phyloP scores from a whole-genome alignment of 2,888 invertebrate genomes.

The Fragum fragum region DNA sequence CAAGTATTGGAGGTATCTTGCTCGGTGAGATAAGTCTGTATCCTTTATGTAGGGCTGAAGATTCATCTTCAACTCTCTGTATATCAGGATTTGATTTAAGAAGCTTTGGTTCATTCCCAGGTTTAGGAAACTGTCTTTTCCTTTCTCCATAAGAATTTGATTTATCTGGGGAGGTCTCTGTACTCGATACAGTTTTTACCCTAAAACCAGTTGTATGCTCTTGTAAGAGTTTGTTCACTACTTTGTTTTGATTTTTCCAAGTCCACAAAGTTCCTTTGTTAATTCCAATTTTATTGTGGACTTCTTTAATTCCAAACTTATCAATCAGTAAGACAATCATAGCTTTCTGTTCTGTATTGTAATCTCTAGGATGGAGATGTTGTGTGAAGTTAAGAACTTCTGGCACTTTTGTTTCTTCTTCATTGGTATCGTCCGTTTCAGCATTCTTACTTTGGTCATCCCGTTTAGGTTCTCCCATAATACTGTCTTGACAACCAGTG shows the following conservation, averaged over 20 bases:
- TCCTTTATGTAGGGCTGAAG: conserved; percentile 30
- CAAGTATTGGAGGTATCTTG: conserved; percentile 54
- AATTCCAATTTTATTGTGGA: conserved; percentile 56
- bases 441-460: background rate
- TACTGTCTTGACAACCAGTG: no score
- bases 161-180: background rate
- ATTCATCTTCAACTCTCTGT: background rate
- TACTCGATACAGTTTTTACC: background rate
- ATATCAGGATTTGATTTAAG: background rate
- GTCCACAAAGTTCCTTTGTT: conserved; percentile 57
- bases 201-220: conserved; percentile 37
- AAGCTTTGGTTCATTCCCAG: background rate
- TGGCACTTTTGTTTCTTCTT: conserved; percentile 29
- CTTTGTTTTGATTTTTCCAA: conserved; percentile 50
- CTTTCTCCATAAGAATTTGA: background rate
- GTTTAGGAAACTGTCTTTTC: background rate
- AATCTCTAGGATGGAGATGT: conserved; percentile 50
- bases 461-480: background rate
- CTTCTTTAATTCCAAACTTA: conserved; percentile 51
- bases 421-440: background rate
- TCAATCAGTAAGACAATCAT: conserved; percentile 54
- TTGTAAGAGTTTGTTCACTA: conserved; percentile 39
- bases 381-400: conserved; percentile 48
- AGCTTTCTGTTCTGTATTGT: conserved; percentile 59
- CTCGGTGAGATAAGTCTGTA: conserved; percentile 63